Evolutionary conservation across 2,113 vertebrate genomes (phyloP).

Genomic region (Pagrus major): DNA sequence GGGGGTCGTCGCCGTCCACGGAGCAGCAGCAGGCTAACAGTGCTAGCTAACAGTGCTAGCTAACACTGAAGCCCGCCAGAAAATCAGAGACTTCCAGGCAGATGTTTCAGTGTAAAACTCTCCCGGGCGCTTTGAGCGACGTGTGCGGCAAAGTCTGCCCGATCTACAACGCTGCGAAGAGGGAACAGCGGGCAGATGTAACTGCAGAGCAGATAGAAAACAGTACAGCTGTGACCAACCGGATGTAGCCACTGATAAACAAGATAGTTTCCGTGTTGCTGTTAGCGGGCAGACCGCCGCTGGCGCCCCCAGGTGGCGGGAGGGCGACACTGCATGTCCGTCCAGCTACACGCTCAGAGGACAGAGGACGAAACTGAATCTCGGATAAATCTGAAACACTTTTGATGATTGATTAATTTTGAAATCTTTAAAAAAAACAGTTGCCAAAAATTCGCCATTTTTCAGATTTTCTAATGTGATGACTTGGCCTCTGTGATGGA

Average conservation of each 20-base stretch:
- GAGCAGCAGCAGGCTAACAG: slow-evolving; percentile 7
- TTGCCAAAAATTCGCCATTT: too few species aligned
- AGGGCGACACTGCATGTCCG: background rate
- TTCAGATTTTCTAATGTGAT: too few species aligned
- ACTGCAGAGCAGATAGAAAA: background rate
- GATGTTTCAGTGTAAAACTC: background rate
- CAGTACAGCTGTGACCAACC: background rate
- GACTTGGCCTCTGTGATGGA: too few species aligned
- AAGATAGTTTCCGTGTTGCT: slow-evolving; percentile 40
- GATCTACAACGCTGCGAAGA: too few species aligned
- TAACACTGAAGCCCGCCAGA: slow-evolving; percentile 15
- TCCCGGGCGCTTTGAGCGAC: too few species aligned
- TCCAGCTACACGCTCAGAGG: background rate
- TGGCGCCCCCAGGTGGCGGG: slow-evolving; percentile 29
- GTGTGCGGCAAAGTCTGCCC: fast-evolving
- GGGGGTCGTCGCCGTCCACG: slow-evolving; percentile 15
- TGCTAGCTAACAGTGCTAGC: slow-evolving; percentile 7
- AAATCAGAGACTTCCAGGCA: background rate
- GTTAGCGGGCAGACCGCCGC: fast-evolving
- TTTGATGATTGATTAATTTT: too few species aligned
- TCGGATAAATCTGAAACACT: too few species aligned
- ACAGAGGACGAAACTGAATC: too few species aligned
- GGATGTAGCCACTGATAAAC: slow-evolving; percentile 51
- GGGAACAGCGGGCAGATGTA: background rate
- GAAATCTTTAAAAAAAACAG: too few species aligned